A percentile compares a stretch with the other conserved stretches of the same genome.
These are phyloP conservation scores for Lagocephalus sceleratus DNA, from an alignment of 2,797 vertebrate species.

Conservation along the genomic window DNA sequence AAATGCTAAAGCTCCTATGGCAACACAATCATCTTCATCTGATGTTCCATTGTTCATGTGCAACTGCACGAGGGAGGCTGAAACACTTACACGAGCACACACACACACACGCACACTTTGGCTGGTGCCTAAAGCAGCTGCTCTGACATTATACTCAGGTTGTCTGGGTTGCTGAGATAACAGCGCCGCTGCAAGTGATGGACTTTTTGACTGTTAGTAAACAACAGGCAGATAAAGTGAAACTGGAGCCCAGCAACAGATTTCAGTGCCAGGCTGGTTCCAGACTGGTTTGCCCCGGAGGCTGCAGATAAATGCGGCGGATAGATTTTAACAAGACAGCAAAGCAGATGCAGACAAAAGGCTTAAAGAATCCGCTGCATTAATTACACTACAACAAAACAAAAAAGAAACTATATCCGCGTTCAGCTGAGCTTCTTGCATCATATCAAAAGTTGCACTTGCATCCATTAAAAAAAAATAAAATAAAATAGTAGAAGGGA, in stretches of 20 bases:
- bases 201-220: slow-evolving; percentile 69
- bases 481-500: too few relatives aligned
- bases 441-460: too few relatives aligned
- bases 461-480: too few relatives aligned
- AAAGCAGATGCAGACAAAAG: slow-evolving; percentile 20
- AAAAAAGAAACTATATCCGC: background rate
- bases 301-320: slow-evolving; percentile 31
- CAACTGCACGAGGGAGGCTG: slow-evolving; percentile 10
- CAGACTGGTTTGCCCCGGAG: slow-evolving; percentile 51
- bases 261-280: slow-evolving; percentile 60
- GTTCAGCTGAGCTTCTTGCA: background rate
- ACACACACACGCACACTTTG: slow-evolving; percentile 7
- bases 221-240: slow-evolving; percentile 67
- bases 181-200: slow-evolving; percentile 61
- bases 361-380: slow-evolving; percentile 13
- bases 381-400: slow-evolving; percentile 20
- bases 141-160: slow-evolving; percentile 53
- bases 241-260: slow-evolving; percentile 56
- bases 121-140: slow-evolving; percentile 36
- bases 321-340: slow-evolving; percentile 28
- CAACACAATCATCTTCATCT: slow-evolving; percentile 34
- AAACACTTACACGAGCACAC: slow-evolving; percentile 5
- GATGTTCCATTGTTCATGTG: slow-evolving; percentile 36
- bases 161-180: slow-evolving; percentile 70
- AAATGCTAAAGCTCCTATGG: slow-evolving; percentile 9